A percentile compares a stretch with the other conserved stretches of the same genome.
Evolutionary conservation across 2,113 vertebrate genomes (phyloP).

Genomic region (Cricetomys ansorgei): DNA sequence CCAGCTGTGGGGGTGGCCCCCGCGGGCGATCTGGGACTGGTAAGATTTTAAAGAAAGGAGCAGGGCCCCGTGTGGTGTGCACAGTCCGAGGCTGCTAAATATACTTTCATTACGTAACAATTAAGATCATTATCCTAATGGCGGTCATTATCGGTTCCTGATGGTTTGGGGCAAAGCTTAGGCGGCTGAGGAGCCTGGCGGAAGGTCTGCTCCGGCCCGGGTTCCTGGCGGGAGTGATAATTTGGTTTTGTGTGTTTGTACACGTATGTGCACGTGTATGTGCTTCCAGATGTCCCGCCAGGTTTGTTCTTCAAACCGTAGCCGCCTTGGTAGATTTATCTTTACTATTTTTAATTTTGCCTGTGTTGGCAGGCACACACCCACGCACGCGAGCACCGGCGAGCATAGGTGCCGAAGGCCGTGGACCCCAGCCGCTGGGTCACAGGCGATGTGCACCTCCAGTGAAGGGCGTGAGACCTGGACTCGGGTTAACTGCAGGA

Average conservation of each 20-base stretch:
- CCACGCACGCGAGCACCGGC: too few relatives aligned
- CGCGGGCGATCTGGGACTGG: background rate
- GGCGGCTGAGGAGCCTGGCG: background rate
- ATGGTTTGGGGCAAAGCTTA: background rate
- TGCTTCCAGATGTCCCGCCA: background rate
- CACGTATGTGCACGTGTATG: background rate
- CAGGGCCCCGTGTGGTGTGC: background rate
- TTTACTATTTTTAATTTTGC: background rate
- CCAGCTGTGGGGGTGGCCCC: too few relatives aligned
- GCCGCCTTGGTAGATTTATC: background rate
- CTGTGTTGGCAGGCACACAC: too few relatives aligned
- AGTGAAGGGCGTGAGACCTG: background rate
- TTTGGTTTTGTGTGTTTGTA: background rate
- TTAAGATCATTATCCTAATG: conserved; percentile 52
- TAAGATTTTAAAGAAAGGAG: background rate
- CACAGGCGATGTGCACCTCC: background rate
- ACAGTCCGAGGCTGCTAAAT: background rate
- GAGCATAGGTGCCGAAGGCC: too few relatives aligned
- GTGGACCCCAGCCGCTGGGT: background rate
- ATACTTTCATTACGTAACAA: conserved; percentile 64
- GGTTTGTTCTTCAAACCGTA: background rate
- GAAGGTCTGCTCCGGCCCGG: background rate
- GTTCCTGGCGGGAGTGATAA: background rate
- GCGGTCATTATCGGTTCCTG: background rate
- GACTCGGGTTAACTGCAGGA: background rate